Percentiles rank a stretch among this genome's conserved stretches.
Evolutionary conservation across 2,113 vertebrate species (phyloP).

Genomic region (Chloropsis cyanopogon): DNA sequence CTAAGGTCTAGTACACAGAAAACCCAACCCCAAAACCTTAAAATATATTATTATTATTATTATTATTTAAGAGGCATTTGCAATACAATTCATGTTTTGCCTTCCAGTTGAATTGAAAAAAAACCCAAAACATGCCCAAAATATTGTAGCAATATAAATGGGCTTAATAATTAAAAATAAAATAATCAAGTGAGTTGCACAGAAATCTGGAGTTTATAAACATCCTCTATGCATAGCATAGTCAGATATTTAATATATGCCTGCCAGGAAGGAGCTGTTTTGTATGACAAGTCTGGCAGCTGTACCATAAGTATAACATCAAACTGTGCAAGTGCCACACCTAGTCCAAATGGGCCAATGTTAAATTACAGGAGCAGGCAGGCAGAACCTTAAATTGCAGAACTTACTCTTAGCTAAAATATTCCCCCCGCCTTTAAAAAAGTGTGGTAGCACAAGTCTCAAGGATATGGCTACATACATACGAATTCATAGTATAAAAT

Average conservation of each 20-base stretch:
- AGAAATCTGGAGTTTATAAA: neutral
- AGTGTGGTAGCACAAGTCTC: neutral
- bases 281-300: neutral
- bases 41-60: neutral
- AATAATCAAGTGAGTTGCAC: neutral
- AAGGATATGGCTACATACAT: rapidly evolving
- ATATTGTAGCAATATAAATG: neutral
- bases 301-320: neutral
- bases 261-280: neutral
- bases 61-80: neutral
- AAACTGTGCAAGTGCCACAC: neutral
- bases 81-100: neutral
- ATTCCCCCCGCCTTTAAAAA: neutral
- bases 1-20: neutral
- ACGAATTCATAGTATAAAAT: neutral
- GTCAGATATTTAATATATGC: neutral
- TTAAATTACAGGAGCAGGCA: neutral
- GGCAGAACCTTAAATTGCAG: neutral
- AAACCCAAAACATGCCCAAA: neutral
- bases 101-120: neutral
- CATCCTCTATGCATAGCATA: neutral
- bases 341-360: neutral
- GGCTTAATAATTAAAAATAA: neutral
- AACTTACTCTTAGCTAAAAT: neutral
- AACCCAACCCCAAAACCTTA: neutral